Conservation (phyloP, 2,888 invertebrate species). For the Mythimna lalbum region DNA sequence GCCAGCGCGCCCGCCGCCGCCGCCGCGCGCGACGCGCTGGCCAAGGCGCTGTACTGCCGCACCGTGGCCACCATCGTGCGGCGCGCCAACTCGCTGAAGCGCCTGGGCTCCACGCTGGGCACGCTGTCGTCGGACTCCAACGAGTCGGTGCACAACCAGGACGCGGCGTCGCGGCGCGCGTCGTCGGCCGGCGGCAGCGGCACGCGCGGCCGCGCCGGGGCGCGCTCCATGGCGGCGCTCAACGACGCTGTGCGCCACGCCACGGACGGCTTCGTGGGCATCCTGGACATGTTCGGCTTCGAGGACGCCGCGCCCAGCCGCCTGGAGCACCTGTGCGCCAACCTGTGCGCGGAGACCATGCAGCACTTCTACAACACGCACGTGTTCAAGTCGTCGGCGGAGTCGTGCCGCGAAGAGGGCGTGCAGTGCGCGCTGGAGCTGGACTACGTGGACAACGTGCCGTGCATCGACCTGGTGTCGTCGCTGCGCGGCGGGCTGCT, state of each 20-base stretch:
- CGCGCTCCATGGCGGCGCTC: slow-evolving; percentile 97
- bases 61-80: slow-evolving; percentile 98
- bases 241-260: slow-evolving; percentile 98
- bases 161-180: slow-evolving; percentile 96
- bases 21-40: slow-evolving; percentile 96
- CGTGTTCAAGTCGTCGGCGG: slow-evolving; percentile 98
- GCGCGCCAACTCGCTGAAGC: slow-evolving; percentile 97
- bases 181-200: slow-evolving; percentile 93
- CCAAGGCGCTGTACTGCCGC: slow-evolving; percentile 97
- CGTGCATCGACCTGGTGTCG: slow-evolving; percentile 98
- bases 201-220: slow-evolving; percentile 92
- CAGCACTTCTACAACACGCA: slow-evolving; percentile 99
- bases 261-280: slow-evolving; percentile 98
- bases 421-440: slow-evolving; percentile 97
- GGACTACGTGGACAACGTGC: slow-evolving; percentile 98
- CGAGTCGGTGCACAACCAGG: slow-evolving; percentile 97
- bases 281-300: slow-evolving; percentile 99
- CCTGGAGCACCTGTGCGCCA: slow-evolving; percentile 98
- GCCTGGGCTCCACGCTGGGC: slow-evolving; percentile 95
- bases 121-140: slow-evolving; percentile 97
- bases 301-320: slow-evolving; percentile 97
- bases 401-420: slow-evolving; percentile 98
- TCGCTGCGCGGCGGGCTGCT: slow-evolving; percentile 97
- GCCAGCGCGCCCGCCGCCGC: slow-evolving; percentile 95
- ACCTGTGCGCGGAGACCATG: slow-evolving; percentile 99